Base-by-base conservation (phyloP, 2,113 vertebrate species). In the Corydoras maculifer region DNA sequence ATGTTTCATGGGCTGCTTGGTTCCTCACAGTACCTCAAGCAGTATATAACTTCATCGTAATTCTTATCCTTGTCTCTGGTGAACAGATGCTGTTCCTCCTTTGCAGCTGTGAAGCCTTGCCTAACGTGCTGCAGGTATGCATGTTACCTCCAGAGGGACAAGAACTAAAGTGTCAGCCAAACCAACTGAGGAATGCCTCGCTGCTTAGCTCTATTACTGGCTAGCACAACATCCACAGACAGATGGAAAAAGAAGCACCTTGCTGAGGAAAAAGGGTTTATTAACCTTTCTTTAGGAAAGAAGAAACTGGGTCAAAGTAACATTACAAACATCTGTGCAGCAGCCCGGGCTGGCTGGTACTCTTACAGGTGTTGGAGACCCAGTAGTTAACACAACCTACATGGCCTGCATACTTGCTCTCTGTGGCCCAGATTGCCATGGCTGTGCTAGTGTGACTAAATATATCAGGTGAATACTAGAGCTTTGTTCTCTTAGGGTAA, bases 371-470 rank as follows among this genome's bases (percentile, higher is more conserved):
- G 35, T 43, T 43, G 35, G 35, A 43, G 35, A 43, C 35, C 62
- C 85, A 4, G 10, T 10, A 18, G 32, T 1, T 64, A 35, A 13
- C 15, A 18, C 50, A 12, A 32, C 15, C 64, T 57, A 11, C 15
- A 51, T 65, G 63, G 50, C 69, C 67, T 78, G 68, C 81, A 82
- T 71, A 80, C 79, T 72, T 74, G 15, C 80, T 72, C 29, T 80
- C 80, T 72, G 35, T 80, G 35, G 31, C 48, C 14, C 18, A 14
- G 14, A 50, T 9, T 54, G 50, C 43, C 84, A 87, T 85, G 87
- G 86, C 85, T 87, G 87, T 86, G 85, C 81, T 84, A 86, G 80
- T 77, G 79, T 80, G 74, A 54, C 76, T 80, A 32, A 81, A 83
- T 83, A 83, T 82, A 83, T 83, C 79, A 84, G 77, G 75, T 14